A percentile compares a stretch with the other conserved stretches of the same genome.
phyloP scores from a whole-genome alignment of 53 echinoderm and acorn worm species.

The Temnopleurus reevesii region DNA sequence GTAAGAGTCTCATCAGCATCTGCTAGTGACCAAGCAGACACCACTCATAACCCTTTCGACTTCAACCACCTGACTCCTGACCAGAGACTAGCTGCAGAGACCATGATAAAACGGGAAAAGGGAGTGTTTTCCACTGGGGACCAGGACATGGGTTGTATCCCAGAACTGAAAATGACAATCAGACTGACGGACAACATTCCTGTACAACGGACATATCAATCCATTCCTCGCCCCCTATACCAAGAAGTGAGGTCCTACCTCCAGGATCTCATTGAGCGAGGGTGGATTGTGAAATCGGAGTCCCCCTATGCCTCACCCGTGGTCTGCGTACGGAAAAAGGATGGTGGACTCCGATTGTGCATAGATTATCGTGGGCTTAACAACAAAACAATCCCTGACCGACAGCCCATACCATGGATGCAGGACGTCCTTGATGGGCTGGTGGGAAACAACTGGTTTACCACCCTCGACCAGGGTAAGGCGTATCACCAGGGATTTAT shows the following conservation, averaged over 20 bases:
- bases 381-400: slow-evolving; percentile 71
- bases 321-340: slow-evolving; percentile 83
- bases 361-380: slow-evolving; percentile 72
- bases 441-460: slow-evolving; percentile 70
- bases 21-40: neutral
- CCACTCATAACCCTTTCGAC: neutral
- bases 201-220: slow-evolving; percentile 64
- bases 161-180: slow-evolving; percentile 51
- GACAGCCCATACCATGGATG: slow-evolving; percentile 79
- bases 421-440: slow-evolving; percentile 74
- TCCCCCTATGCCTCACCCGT: slow-evolving; percentile 76
- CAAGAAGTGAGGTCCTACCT: slow-evolving; percentile 61
- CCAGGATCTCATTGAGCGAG: slow-evolving; percentile 63
- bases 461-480: slow-evolving; percentile 71
- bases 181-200: slow-evolving; percentile 61
- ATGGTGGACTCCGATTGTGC: slow-evolving; percentile 71
- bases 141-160: slow-evolving; percentile 51
- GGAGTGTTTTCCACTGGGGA: slow-evolving; percentile 58
- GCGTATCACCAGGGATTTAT: slow-evolving; percentile 78
- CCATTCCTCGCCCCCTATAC: slow-evolving; percentile 55
- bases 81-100: neutral
- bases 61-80: slow-evolving; percentile 9
- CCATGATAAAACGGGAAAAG: slow-evolving; percentile 58
- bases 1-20: neutral
- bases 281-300: slow-evolving; percentile 67